Base-by-base conservation (phyloP, 2,888 invertebrate species). In the Arrhopalites spinosus region DNA sequence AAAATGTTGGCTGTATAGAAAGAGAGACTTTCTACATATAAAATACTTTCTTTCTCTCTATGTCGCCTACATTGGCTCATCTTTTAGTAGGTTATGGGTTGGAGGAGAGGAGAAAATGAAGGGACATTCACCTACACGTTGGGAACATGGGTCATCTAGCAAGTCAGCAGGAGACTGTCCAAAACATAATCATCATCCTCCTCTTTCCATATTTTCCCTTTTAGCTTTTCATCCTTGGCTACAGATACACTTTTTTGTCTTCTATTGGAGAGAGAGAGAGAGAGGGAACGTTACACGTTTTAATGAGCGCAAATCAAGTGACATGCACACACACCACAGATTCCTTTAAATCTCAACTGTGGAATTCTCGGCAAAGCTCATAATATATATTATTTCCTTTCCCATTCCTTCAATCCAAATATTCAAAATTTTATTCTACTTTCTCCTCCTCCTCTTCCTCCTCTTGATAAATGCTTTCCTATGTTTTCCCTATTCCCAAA, bases 181-280 rank as follows among this genome's bases (percentile, higher is more conserved):
- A 53, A 20, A 70, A 56, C 70, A 70, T 70, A 56, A 70, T 53
- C 53, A 70, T 70, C 50, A 70, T 23, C 23, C n/a, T 56, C 53
- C n/a, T 23, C 23, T 56, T 20, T 56, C 23, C n/a, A 20, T 43
- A 36, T 36, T 43, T 66, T 66, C 36, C 20, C 66, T 59, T 59
- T 23, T n/a, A 2, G 45, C 67, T 23, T 68, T 43, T 25, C 47
- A 23, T n/a, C 36, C 36, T 36, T 7, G 36, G 11, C 36, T 36
- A 36, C 36, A 7, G 36, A 7, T 3, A 7, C 5, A 36, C 11
- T 36, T 36, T 11, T 3, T 11, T 36, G 36, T 36, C 36, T 11
- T 59, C 20, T 25, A 20, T 25, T 7, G 67, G 45, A 45, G 8
- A 47, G 45, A 25, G 45, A 68, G 47, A 25, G 67, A 47, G 47